phyloP scores from a whole-genome alignment of 2,888 invertebrate genomes.

The Lamellibrachia columna region DNA sequence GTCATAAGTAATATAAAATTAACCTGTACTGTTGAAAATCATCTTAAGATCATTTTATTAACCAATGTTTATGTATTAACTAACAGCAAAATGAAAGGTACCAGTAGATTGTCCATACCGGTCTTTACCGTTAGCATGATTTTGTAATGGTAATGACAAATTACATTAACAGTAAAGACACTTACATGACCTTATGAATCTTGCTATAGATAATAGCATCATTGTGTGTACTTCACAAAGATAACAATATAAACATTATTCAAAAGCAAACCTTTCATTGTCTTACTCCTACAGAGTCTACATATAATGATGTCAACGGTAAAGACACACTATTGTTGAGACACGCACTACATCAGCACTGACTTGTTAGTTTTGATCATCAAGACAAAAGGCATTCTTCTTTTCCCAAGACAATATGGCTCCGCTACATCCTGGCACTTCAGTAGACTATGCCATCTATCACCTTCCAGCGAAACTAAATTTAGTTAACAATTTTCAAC shows the following conservation, averaged over 20 bases:
- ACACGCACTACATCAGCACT: not conserved
- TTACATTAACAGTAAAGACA: not conserved
- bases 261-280: not conserved
- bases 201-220: not conserved
- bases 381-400: not conserved
- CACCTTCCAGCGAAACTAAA: not conserved
- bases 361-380: not conserved
- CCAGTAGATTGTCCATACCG: not conserved
- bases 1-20: too few species aligned
- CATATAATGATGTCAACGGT: not conserved
- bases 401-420: not conserved
- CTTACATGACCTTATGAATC: slow-evolving; percentile 20
- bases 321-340: not conserved
- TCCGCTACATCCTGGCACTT: slow-evolving; percentile 1
- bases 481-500: not conserved
- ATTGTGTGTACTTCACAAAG: not conserved
- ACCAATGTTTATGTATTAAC: too few species aligned
- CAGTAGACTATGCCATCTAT: not conserved
- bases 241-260: not conserved
- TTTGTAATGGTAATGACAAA: slow-evolving; percentile 3
- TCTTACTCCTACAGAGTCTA: not conserved
- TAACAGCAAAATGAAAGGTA: too few species aligned
- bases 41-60: too few species aligned
- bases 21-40: too few species aligned
- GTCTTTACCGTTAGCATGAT: not conserved